Evolutionary conservation across 2,797 vertebrate species (phyloP).

Genomic region (Chloroceryle amazona): DNA sequence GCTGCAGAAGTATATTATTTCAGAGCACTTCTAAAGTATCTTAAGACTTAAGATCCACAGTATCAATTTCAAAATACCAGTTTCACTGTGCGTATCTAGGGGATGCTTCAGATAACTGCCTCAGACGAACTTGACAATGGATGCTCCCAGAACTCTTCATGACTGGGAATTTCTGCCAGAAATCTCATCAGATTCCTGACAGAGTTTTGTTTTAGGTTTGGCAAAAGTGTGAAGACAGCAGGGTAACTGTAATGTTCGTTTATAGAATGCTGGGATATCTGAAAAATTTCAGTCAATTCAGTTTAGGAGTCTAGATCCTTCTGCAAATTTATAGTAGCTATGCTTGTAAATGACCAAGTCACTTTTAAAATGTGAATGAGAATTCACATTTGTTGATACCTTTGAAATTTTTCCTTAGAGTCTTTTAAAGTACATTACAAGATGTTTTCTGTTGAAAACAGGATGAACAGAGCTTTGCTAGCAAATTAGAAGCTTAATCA

Average conservation of each 20-base stretch:
- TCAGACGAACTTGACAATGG: not conserved
- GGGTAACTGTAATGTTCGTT: not conserved
- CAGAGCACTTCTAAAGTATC: constrained; percentile 12
- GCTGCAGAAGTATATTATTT: not conserved
- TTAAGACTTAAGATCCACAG: not conserved
- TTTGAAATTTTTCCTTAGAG: not conserved
- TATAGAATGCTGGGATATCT: not conserved
- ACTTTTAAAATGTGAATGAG: not conserved
- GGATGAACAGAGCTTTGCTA: not conserved
- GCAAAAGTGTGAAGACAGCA: not conserved
- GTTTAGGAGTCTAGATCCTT: not conserved
- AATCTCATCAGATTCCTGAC: not conserved
- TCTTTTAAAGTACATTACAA: constrained; percentile 4
- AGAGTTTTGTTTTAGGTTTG: not conserved
- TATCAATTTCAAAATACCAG: constrained; percentile 35
- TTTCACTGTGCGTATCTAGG: not conserved
- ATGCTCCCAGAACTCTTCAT: not conserved
- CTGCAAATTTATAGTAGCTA: not conserved
- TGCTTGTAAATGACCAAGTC: not conserved
- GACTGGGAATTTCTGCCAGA: not conserved
- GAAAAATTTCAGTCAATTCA: not conserved
- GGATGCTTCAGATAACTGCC: constrained; percentile 33
- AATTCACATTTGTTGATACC: not conserved
- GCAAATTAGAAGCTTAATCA: not conserved
- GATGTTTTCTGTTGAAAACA: not conserved